Evolutionary conservation across 2,888 invertebrate species (phyloP).

Genomic region (Conops quadrifasciatus): DNA sequence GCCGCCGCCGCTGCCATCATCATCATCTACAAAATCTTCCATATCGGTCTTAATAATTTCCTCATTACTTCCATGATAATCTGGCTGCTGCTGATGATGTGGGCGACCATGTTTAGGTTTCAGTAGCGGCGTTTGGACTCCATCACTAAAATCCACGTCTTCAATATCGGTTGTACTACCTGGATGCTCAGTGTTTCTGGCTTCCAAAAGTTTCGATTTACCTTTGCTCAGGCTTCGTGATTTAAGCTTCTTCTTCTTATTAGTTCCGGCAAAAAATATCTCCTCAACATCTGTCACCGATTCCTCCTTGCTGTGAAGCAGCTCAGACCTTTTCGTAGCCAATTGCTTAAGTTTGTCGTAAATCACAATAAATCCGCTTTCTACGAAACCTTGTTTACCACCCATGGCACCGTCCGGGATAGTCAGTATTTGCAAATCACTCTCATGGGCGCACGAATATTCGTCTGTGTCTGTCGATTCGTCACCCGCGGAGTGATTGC

Average conservation of each 20-base stretch:
- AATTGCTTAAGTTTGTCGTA: constrained; percentile 57
- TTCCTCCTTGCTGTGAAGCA: constrained; percentile 58
- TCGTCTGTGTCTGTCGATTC: constrained; percentile 64
- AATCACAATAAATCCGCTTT: constrained; percentile 55
- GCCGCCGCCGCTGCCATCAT: no score
- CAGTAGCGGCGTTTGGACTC: constrained; percentile 46
- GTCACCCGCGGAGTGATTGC: constrained; percentile 60
- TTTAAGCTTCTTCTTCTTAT: constrained; percentile 60
- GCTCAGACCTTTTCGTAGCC: constrained; percentile 54
- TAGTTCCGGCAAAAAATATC: constrained; percentile 58
- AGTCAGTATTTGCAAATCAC: constrained; percentile 43
- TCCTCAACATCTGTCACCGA: constrained; percentile 67
- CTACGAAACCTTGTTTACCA: constrained; percentile 48
- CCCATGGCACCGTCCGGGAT: constrained; percentile 41
- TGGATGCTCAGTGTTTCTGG: constrained; percentile 46
- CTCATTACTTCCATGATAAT: constrained; percentile 38
- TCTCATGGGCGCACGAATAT: constrained; percentile 58
- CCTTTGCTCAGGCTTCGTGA: constrained; percentile 55
- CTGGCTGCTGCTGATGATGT: neutral
- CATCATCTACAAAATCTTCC: constrained; percentile 65
- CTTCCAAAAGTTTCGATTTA: constrained; percentile 55
- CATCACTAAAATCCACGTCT: constrained; percentile 63
- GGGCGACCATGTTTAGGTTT: neutral
- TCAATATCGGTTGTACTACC: constrained; percentile 63
- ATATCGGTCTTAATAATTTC: constrained; percentile 60